Conservation (phyloP, 2,888 invertebrate genomes). For the Agonopterix arenella region DNA sequence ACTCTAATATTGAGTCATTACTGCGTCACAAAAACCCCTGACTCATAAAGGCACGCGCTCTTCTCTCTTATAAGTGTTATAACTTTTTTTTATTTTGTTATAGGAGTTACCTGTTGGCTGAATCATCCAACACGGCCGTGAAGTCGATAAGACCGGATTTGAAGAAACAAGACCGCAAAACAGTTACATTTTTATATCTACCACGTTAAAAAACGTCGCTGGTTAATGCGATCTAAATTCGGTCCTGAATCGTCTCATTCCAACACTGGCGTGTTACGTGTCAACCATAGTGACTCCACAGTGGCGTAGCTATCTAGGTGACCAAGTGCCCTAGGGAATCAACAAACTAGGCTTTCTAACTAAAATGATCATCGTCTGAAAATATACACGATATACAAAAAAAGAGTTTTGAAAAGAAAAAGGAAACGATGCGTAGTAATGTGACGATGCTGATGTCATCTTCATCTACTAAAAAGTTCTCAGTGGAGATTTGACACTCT, state of each 20-base stretch:
- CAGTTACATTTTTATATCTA: constrained; percentile 1
- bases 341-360: no score
- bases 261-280: no score
- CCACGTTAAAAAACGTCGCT: background rate
- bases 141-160: constrained; percentile 24
- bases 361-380: no score
- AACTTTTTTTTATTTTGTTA: constrained; percentile 42
- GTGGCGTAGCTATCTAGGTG: no score
- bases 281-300: constrained; percentile 11
- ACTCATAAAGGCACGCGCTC: constrained; percentile 41
- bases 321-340: no score
- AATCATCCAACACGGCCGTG: constrained; percentile 38
- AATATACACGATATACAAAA: no score
- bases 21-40: constrained; percentile 43
- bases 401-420: no score
- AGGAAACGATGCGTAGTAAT: no score
- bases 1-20: constrained; percentile 48
- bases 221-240: background rate
- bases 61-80: constrained; percentile 15
- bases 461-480: no score
- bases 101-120: constrained; percentile 52
- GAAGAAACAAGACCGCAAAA: constrained; percentile 4
- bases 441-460: no score
- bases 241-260: constrained; percentile 37
- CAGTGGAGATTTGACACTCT: no score